A percentile compares a stretch with the other conserved stretches of the same genome.
Evolutionary conservation across 2,797 vertebrate genomes (phyloP).

Genomic region (Lates japonicus): DNA sequence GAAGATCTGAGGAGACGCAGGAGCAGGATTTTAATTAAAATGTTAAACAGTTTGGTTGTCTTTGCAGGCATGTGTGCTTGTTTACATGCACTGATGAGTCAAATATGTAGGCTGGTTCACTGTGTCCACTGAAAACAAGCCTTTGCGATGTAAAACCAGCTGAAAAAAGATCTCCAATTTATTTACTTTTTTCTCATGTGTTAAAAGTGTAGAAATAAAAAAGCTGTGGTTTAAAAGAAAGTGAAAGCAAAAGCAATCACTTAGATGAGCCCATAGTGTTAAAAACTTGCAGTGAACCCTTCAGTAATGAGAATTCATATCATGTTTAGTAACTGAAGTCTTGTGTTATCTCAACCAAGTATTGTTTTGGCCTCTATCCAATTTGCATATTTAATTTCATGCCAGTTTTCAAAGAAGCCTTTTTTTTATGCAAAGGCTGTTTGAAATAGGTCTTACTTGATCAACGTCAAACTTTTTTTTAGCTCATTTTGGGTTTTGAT

Average conservation of each 20-base stretch:
- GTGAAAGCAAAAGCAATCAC: constrained; percentile 21
- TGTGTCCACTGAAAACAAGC: constrained; percentile 11
- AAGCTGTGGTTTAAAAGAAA: constrained; percentile 1
- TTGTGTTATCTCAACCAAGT: constrained; percentile 41
- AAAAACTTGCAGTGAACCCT: constrained; percentile 21
- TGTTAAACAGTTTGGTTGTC: constrained; percentile 30
- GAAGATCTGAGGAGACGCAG: constrained; percentile 41
- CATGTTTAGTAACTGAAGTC: constrained; percentile 33
- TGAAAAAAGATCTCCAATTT: constrained; percentile 21
- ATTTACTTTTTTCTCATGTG: not conserved
- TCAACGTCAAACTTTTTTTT: constrained; percentile 38
- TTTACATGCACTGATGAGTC: constrained; percentile 30
- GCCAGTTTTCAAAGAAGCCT: constrained; percentile 42
- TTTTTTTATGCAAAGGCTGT: constrained; percentile 32
- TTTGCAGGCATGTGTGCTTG: constrained; percentile 18
- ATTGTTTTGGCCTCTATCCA: constrained; percentile 46
- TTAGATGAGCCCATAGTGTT: constrained; percentile 1
- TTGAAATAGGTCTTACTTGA: constrained; percentile 48
- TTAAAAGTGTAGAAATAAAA: constrained; percentile 1
- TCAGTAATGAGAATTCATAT: constrained; percentile 51
- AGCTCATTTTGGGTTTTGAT: constrained; percentile 40
- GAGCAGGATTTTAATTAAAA: constrained; percentile 62
- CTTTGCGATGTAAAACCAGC: not conserved
- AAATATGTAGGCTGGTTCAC: not conserved
- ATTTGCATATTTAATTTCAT: constrained; percentile 73